Conservation (phyloP, 2,113 vertebrate species). For the Butastur rufipennis region DNA sequence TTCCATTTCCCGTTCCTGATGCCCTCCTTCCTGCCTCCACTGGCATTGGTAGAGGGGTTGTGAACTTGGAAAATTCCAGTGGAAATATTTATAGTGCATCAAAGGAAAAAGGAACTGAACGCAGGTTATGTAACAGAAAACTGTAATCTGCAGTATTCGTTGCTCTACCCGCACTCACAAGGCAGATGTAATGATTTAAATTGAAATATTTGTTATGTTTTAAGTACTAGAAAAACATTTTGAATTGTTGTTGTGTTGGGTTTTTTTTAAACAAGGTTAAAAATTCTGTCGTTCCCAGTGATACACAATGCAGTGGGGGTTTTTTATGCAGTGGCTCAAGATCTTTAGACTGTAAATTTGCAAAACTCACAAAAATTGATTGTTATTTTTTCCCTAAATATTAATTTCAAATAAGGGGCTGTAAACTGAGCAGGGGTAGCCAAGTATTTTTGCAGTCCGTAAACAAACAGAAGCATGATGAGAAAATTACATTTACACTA, state of each 20-base stretch:
- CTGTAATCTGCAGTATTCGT: not conserved
- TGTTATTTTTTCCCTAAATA: not conserved
- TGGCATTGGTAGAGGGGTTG: not conserved
- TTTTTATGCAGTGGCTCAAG: not conserved
- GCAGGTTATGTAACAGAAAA: not conserved
- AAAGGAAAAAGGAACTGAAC: not conserved
- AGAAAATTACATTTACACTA: not conserved
- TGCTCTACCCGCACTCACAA: not conserved
- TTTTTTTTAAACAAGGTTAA: not conserved
- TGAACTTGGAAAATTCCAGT: not conserved
- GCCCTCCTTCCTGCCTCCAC: not conserved
- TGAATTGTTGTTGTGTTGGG: not conserved
- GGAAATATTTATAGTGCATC: not conserved
- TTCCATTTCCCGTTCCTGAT: not conserved
- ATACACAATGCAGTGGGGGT: too few species aligned
- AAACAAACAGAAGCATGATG: not conserved
- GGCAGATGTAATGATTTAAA: not conserved
- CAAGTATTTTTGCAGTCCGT: not conserved
- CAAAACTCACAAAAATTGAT: not conserved
- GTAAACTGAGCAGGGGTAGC: not conserved
- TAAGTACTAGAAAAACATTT: not conserved
- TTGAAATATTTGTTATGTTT: not conserved
- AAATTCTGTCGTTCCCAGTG: not conserved
- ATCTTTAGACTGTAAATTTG: not conserved
- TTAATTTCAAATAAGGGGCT: not conserved